Evolutionary conservation across 2,113 vertebrate genomes (phyloP).

Genomic region (Barnardius zonarius): DNA sequence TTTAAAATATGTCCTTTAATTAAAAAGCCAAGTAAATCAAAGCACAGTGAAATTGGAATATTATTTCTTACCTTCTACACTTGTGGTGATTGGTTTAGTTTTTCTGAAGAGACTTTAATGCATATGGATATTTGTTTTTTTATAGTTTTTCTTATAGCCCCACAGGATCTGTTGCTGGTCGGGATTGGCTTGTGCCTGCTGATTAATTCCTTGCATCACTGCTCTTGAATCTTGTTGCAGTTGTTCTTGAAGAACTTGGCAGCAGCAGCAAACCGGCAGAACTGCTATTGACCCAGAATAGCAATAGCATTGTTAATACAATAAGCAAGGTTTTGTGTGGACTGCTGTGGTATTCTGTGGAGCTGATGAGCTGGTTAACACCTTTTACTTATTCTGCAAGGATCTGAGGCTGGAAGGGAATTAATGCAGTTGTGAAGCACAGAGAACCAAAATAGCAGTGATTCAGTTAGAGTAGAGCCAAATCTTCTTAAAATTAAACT

Average conservation of each 20-base stretch:
- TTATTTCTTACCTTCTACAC: background rate
- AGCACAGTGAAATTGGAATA: background rate
- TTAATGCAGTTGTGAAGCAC: constrained; percentile 32
- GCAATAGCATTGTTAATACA: constrained; percentile 5
- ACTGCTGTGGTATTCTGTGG: background rate
- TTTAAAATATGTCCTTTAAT: background rate
- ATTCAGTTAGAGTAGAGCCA: constrained; percentile 45
- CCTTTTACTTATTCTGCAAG: constrained; percentile 40
- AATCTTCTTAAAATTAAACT: constrained; percentile 61
- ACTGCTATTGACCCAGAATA: constrained; percentile 29
- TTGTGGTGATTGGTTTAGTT: background rate
- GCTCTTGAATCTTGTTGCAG: background rate
- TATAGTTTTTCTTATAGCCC: background rate
- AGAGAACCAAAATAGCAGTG: constrained; percentile 35
- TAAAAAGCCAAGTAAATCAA: background rate
- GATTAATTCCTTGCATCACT: background rate
- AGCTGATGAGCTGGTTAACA: constrained; percentile 48
- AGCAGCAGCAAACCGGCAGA: background rate
- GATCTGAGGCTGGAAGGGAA: background rate
- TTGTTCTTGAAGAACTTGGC: constrained; percentile 5
- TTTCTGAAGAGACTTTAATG: background rate
- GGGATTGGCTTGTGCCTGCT: background rate
- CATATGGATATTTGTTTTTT: background rate
- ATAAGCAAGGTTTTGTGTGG: constrained; percentile 30
- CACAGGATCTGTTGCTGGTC: background rate